These are phyloP conservation scores for Piaya cayana DNA, from an alignment of 2,113 vertebrate genomes.

Conservation along the genomic window DNA sequence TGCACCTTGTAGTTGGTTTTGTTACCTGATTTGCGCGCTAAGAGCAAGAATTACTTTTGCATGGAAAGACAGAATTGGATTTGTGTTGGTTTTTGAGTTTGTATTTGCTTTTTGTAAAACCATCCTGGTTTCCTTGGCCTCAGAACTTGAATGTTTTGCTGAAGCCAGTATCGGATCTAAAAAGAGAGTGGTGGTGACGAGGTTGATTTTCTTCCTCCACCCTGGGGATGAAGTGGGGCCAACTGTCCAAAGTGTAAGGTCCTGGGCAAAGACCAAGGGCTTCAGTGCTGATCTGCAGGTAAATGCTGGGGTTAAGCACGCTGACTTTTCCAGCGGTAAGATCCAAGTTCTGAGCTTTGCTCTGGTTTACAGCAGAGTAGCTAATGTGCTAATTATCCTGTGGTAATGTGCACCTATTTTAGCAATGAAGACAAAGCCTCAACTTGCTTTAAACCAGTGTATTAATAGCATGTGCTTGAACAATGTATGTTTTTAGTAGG, in stretches of 20 bases:
- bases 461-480: conserved; percentile 26
- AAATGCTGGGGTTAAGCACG: rapidly evolving
- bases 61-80: background rate
- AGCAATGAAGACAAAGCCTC: conserved; percentile 22
- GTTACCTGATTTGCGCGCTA: background rate
- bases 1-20: background rate
- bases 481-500: background rate
- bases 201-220: background rate
- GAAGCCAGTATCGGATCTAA: background rate
- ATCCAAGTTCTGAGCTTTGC: background rate
- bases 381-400: background rate
- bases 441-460: background rate
- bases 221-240: rapidly evolving
- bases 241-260: rapidly evolving
- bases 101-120: background rate
- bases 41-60: background rate
- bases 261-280: rapidly evolving
- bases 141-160: background rate
- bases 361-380: background rate
- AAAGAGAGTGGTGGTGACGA: background rate
- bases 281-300: background rate
- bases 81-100: background rate
- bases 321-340: background rate
- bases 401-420: background rate
- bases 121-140: background rate